Percentiles rank a stretch among this genome's conserved stretches.
Evolutionary conservation across 2,113 vertebrate genomes (phyloP).

Genomic region (Equus przewalskii): DNA sequence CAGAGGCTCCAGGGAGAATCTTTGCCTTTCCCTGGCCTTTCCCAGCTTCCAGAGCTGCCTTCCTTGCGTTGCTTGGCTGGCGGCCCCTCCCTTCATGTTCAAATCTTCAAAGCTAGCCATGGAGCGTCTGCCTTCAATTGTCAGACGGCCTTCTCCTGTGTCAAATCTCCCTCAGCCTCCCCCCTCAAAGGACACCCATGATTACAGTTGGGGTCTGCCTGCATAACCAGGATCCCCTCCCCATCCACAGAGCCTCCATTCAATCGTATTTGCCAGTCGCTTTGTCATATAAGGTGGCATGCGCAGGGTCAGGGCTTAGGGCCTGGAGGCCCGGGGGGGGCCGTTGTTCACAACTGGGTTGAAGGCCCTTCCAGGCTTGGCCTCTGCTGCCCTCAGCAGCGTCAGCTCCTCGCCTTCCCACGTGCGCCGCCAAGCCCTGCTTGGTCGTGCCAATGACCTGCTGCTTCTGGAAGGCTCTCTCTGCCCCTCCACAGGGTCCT

Average conservation of each 20-base stretch:
- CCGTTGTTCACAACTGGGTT: accelerated
- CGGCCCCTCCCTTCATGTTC: not conserved
- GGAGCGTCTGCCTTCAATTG: not conserved
- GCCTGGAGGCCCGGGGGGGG: accelerated
- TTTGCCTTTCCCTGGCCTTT: not conserved
- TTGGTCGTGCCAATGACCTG: not conserved
- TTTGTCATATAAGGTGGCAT: not conserved
- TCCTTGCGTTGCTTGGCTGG: not conserved
- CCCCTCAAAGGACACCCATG: not conserved
- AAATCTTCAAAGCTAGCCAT: not conserved
- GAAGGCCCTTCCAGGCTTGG: not conserved
- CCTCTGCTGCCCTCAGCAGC: too few relatives aligned
- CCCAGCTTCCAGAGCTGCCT: not conserved
- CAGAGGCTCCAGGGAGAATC: not conserved
- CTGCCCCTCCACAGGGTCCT: not conserved
- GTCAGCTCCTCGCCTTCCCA: not conserved
- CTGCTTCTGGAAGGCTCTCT: not conserved
- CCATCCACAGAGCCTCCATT: accelerated
- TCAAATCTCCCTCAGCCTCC: not conserved
- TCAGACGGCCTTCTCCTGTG: not conserved
- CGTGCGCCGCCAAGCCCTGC: not conserved
- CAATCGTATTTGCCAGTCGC: not conserved
- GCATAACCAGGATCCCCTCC: too few relatives aligned
- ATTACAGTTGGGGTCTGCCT: too few relatives aligned
- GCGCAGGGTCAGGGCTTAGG: too few relatives aligned